Base-by-base conservation (phyloP, 1,140 invertebrate genomes). In the Heliconius hewitsoni region DNA sequence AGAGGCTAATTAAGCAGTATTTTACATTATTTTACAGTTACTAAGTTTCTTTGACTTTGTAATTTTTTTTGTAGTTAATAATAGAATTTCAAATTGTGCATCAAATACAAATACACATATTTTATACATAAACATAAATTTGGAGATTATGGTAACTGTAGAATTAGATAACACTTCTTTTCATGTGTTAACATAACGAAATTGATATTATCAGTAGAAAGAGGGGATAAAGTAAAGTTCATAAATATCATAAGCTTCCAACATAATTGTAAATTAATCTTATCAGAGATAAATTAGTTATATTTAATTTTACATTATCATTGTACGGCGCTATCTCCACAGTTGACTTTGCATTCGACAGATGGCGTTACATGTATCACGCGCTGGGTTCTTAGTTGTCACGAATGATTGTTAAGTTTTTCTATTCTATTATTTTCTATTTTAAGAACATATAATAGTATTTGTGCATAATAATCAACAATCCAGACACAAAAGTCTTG, bases 271-370 rank as follows among this genome's bases (percentile, higher is more conserved):
- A 23, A 11, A 71, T 18, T 71, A 57, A 71, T 71, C 5, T 71
- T 71, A 37, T 71, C 19, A 37, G 8, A 71, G 19, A 39, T 39
- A 37, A 19, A 11, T 71, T 37, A 27, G 23, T 27, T 71, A 39
- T 37, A 19, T 39, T 37, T n/a, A 71, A 71, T 71, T 19, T 57
- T 74, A 8, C 23, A n/a, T 57, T 66, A 66, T 55, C 50, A 70
- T 39, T 19, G 8, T 50, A 73, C 16, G 30, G 46, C 71, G 76
- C 46, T 23, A 72, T 72, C n/a, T 55, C 42, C 37, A 46, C 37
- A n/a, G 19, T 80, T 76, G 34, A 42, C 52, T 72, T 72, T 72
- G 34, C 66, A 71, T 81, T 81, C 73, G 80, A 83, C 81, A 73
- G 77, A 74, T 85, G 80, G 79, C 74, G 80, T 70, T 82, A 78